Percentiles rank a stretch among this genome's conserved stretches.
Evolutionary conservation across 2,888 invertebrate species (phyloP).

Genomic region (Drosophila setosimentum): DNA sequence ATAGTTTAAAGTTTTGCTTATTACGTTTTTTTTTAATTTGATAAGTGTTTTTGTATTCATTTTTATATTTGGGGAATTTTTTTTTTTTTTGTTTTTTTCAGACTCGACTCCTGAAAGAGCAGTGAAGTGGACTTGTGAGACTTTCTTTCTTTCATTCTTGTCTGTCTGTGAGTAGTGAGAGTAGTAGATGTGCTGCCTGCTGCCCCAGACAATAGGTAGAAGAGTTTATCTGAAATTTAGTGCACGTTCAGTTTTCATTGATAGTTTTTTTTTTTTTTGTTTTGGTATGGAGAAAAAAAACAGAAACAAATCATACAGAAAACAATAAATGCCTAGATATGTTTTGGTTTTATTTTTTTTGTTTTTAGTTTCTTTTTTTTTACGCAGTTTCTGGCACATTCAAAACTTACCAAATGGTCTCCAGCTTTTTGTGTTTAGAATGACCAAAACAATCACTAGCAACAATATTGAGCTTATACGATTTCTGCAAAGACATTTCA

Average conservation of each 20-base stretch:
- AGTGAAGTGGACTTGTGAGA: conserved; percentile 74
- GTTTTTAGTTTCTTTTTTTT: conserved; percentile 63
- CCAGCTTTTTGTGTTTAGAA: conserved; percentile 85
- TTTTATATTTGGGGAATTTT: conserved; percentile 27
- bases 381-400: conserved; percentile 82
- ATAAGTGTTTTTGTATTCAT: conserved; percentile 40
- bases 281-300: conserved; percentile 54
- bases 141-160: conserved; percentile 74
- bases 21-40: conserved; percentile 55
- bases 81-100: conserved; percentile 65
- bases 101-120: conserved; percentile 66
- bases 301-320: conserved; percentile 72
- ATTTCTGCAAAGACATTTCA: conserved; percentile 91
- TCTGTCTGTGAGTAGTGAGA: conserved; percentile 79
- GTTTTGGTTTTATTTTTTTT: conserved; percentile 68
- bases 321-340: conserved; percentile 74
- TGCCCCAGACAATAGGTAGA: conserved; percentile 84
- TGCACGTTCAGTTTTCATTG: conserved; percentile 84
- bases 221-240: conserved; percentile 85
- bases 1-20: conserved; percentile 56
- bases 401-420: conserved; percentile 85
- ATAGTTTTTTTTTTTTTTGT: conserved; percentile 35
- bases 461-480: conserved; percentile 85
- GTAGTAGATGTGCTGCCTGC: conserved; percentile 77
- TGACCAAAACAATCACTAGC: conserved; percentile 85